Evolutionary conservation across 2,888 invertebrate genomes (phyloP), one percentile per base, ranked within the genome.

Genomic region (Chrysina gloriosa): DNA sequence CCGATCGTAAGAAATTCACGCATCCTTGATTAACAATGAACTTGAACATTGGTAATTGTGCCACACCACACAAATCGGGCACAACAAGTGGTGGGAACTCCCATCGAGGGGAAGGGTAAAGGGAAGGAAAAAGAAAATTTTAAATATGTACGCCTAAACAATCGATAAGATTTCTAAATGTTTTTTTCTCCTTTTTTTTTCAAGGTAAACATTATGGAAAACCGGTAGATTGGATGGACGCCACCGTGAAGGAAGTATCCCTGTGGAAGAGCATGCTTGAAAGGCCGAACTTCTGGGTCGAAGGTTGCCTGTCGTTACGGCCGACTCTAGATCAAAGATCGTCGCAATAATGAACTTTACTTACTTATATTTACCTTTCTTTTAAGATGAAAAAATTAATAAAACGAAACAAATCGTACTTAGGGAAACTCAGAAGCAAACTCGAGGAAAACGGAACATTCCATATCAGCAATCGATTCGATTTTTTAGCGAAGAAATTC

Each of bases 271-370:
- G 91, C 71, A 97, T 98, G 96, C 85, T 97, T 79, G 94, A 96
- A 78, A 86, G 93, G 70, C 97, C 97, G 29, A 96, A 96, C 84
- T 92, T 95, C 83, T 98, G 98, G 98, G 95, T 97, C n/a, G 97
- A 98, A 84, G 95, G 95, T 68, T 94, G 93, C 69, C 85, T 98
- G 48, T 89, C 93, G 2, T 86, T 98, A 42, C 86, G 97, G 77
- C 91, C 96, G 50, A 92, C 92, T 68, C 85, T 94, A 65, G 90
- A 90, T 75, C 85, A 87, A 78, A 84, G 82, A 68, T 74, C 78
- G 52, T 77, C 72, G 31, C 70, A 66, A 71, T 67, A 70, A 68
- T n/a, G n/a, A n/a, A n/a, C n/a, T n/a, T n/a, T n/a, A n/a, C n/a
- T n/a, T n/a, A n/a, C n/a, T n/a, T n/a, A n/a, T n/a, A n/a, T n/a